A percentile compares a stretch with the other conserved stretches of the same genome.
Evolutionary conservation across 2,797 vertebrate genomes (phyloP).

Genomic region (Avahi laniger): DNA sequence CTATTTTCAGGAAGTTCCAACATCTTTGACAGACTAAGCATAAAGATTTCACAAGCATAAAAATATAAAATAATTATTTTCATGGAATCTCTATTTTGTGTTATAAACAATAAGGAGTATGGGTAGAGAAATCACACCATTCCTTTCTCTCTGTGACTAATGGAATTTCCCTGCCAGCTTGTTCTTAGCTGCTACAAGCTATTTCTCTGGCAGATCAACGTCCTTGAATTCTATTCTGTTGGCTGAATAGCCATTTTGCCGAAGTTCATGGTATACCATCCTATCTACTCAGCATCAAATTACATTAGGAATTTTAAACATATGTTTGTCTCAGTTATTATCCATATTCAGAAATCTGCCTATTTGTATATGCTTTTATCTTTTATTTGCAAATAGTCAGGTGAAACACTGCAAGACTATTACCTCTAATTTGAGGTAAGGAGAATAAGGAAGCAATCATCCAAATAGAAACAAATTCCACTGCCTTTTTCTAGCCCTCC

Average conservation of each 20-base stretch:
- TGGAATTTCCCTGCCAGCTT: not conserved
- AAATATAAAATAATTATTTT: not conserved
- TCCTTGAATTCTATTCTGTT: not conserved
- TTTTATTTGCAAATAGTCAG: slow-evolving; percentile 27
- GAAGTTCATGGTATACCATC: not conserved
- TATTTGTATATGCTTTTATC: not conserved
- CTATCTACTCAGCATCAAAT: not conserved
- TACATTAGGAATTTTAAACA: slow-evolving; percentile 36
- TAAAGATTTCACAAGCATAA: not conserved
- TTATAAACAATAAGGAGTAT: not conserved
- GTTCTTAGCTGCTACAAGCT: not conserved
- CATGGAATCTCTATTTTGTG: not conserved
- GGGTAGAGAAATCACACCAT: not conserved
- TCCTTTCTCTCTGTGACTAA: not conserved
- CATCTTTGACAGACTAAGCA: not conserved
- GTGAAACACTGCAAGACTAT: slow-evolving; percentile 29
- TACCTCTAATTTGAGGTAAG: slow-evolving; percentile 27
- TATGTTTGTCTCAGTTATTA: slow-evolving; percentile 32
- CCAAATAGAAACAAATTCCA: slow-evolving; percentile 14
- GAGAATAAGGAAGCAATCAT: not conserved
- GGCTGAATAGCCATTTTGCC: not conserved
- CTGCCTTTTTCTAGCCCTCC: not conserved
- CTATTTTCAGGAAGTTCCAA: not conserved
- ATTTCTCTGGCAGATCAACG: not conserved
- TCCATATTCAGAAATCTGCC: slow-evolving; percentile 42